These are phyloP conservation scores for Thecophora atra DNA, from an alignment of 2,888 invertebrate species.

Conservation along the genomic window DNA sequence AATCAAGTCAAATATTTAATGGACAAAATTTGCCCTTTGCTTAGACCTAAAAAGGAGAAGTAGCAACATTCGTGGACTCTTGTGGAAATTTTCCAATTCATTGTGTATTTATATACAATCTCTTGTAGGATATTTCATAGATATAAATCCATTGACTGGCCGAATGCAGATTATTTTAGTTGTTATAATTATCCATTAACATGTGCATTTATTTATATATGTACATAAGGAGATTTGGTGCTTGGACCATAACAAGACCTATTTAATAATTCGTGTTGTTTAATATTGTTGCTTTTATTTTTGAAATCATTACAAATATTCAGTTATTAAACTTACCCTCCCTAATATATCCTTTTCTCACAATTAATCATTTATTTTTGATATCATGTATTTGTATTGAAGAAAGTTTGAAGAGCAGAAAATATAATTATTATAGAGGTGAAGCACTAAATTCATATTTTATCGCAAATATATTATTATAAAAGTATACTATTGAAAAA, in stretches of 20 bases:
- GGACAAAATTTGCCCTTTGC: not conserved
- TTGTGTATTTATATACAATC: not conserved
- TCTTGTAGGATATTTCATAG: not conserved
- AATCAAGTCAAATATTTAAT: too few species aligned
- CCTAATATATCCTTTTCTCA: constrained; percentile 65
- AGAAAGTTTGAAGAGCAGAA: constrained; percentile 17
- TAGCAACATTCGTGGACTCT: too few species aligned
- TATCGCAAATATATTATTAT: not conserved
- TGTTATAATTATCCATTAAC: too few species aligned
- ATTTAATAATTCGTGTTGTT: constrained; percentile 17
- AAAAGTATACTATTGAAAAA: not conserved
- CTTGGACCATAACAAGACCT: not conserved
- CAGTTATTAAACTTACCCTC: constrained; percentile 64
- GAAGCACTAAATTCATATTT: not conserved
- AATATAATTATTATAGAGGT: not conserved
- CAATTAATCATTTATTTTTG: constrained; percentile 29
- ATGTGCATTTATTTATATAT: not conserved
- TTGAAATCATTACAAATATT: not conserved
- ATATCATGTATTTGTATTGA: not conserved
- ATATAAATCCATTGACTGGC: not conserved
- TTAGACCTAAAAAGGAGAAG: not conserved
- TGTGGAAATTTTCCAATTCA: not conserved
- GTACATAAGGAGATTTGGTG: constrained; percentile 15
- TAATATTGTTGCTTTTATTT: constrained; percentile 22
- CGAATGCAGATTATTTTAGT: too few species aligned